A percentile compares a stretch with the other conserved stretches of the same genome.
These are phyloP conservation scores for Microctenopoma stevenorrisi DNA, from an alignment of 2,797 vertebrate species.

Conservation along the genomic window DNA sequence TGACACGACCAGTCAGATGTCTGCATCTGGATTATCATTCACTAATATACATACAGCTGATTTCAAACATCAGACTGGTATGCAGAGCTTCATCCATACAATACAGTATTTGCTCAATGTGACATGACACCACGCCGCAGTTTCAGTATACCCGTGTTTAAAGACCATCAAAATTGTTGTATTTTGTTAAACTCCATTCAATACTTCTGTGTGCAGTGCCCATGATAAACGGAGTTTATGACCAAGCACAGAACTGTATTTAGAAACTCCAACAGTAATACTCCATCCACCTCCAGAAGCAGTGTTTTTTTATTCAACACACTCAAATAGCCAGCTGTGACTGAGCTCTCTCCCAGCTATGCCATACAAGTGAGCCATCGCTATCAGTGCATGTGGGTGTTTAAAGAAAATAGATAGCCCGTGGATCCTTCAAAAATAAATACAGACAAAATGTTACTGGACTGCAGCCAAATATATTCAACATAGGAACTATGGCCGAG, in stretches of 20 bases:
- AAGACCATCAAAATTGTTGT: not conserved
- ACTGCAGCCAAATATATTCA: not conserved
- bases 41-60: not conserved
- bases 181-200: not conserved
- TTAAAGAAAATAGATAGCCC: conserved; percentile 1
- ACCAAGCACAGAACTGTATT: conserved; percentile 52
- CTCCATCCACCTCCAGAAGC: conserved; percentile 44
- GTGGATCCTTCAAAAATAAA: conserved; percentile 31
- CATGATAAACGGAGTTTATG: conserved; percentile 35
- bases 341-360: conserved; percentile 24
- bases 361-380: conserved; percentile 50
- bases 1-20: not conserved
- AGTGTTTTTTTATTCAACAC: conserved; percentile 27
- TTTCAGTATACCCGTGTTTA: not conserved
- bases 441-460: conserved; percentile 6
- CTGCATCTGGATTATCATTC: not conserved
- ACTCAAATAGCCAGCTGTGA: conserved; percentile 17
- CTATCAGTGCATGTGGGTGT: conserved; percentile 45
- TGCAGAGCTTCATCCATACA: not conserved
- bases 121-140: not conserved
- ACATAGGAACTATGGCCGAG: not conserved
- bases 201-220: conserved; percentile 16
- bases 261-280: conserved; percentile 42
- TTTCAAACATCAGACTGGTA: not conserved
- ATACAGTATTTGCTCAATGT: not conserved